Base-by-base conservation (phyloP, 2,113 vertebrate genomes). In the Myotis lucifugus region DNA sequence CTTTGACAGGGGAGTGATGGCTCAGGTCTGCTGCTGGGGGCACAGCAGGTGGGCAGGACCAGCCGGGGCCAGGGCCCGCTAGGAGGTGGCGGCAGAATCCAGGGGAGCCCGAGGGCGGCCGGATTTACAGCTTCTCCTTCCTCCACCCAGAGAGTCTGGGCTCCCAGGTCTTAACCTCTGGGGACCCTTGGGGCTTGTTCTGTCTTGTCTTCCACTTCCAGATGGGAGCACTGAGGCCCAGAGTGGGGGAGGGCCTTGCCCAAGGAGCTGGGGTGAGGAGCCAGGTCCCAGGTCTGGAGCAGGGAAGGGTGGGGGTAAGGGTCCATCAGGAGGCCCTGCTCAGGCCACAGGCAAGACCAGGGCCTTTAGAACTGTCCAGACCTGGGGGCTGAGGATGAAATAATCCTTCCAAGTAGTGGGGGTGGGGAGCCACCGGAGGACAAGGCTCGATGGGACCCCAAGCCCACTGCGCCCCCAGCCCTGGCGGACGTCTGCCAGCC, bases 321-420 rank as follows among this genome's bases (percentile, higher is more conserved):
- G 12, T 14, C 8, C 23, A 2, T 6, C 3, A 8, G 40, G 29
- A 15, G 27, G 13, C 37, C 8, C 5, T 5, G 4, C 50, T 27
- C 23, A 23, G 42, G 32, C 34, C 46, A 14, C 15, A 4, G 73
- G 42, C 29, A 69, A 50, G 32, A 73, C 11, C 9, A 13, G 70
- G 48, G 29, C 50, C 14, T 14, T 88, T 42, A 34, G 42, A 76
- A 46, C 48, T 6, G 8, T 6, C 76, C n/a, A 40, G 81, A 79
- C 67, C 29, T 42, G 6, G 32, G 32, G 19, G 19, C 5, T 14
- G 48, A 76, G 77, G 19, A 34, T 14, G 4, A 59, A 54, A 12
- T 40, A 15, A 19, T n/a, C 72, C 17, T 69, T 42, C 56, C 3
- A 9, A 52, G 34, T 52, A n/a, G 5, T 0, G 2, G 21, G 34